Evolutionary conservation across 2,888 invertebrate genomes (phyloP), one percentile per base, ranked within the genome.

Genomic region (Atherix ibis): DNA sequence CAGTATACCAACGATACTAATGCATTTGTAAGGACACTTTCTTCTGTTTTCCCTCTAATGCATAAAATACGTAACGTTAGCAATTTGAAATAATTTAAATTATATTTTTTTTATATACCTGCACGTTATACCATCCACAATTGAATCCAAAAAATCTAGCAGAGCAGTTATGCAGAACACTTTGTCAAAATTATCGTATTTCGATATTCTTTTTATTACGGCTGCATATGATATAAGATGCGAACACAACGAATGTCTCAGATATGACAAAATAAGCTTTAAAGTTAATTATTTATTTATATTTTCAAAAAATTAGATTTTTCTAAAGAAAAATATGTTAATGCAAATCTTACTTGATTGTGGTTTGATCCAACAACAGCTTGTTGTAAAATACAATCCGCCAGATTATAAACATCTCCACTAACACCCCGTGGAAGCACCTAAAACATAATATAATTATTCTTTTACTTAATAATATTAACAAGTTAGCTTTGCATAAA

Each of bases 361-460:
- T 92, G 92, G 17, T 85, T 87, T 18, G 87, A 83, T 18, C 94
- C 94, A 25, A 91, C 84, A 48, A 92, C 71, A 0, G 91, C 92
- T 63, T 94, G 92, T 52, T 92, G 87, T 15, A 94, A 67, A 45
- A 95, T 81, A 52, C 91, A 85, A 54, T 94, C 92, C 27, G 89
- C 85, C 46, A 91, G 65, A 62, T 87, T 85, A 54, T 85, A 85
- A n/a, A 85, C 76, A 65, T 87, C 87, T n/a, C 87, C 87, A 52
- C 84, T 85, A 2, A 87, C 85, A n/a, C 87, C 85, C 53, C 85
- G 65, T 2, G 87, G 87, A 39, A 83, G 61, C 44, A 81, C 71
- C 71, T 73, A 44, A 5, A 46, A 48, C 14, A 54, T 48, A 40
- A 54, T 48, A 34, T n/a, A n/a, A n/a, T n/a, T n/a, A n/a, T n/a